Percentiles rank a stretch among this genome's conserved stretches.
Conservation (phyloP, 2,888 invertebrate species). For the Serripes groenlandicus region DNA sequence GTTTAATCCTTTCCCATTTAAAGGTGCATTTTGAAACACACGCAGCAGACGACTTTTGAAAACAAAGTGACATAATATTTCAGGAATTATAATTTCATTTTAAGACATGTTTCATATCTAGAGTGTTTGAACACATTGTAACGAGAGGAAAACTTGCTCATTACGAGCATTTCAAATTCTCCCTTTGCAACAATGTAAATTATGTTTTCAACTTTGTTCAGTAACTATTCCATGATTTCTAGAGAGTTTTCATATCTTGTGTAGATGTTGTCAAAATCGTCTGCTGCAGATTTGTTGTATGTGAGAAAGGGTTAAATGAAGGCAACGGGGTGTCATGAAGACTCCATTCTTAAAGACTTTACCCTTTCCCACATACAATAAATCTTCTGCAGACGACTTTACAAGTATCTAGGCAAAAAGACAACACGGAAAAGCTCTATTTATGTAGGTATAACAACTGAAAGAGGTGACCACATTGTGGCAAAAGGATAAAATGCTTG, state of each 20-base stretch:
- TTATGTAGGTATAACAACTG: too few relatives aligned
- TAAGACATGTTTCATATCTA: neutral
- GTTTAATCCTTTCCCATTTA: neutral
- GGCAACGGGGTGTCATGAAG: too few relatives aligned
- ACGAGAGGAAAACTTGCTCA: neutral
- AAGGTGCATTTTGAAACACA: neutral
- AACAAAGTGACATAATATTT: neutral
- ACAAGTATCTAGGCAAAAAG: neutral
- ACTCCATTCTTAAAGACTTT: too few relatives aligned
- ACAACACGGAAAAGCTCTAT: too few relatives aligned
- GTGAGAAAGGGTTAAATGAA: neutral
- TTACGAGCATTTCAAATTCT: slow-evolving; percentile 1
- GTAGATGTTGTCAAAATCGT: neutral
- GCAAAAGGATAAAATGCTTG: neutral
- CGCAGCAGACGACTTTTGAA: neutral
- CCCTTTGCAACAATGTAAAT: neutral
- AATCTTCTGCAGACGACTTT: neutral
- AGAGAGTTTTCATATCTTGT: neutral
- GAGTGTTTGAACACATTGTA: neutral
- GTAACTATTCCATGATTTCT: neutral
- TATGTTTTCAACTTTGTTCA: neutral
- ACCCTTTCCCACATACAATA: too few relatives aligned
- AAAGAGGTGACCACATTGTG: neutral
- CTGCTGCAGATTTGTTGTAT: neutral
- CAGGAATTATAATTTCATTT: neutral